A percentile compares a stretch with the other conserved stretches of the same genome.
Evolutionary conservation across 2,797 vertebrate genomes (phyloP).

Genomic region (Clamator glandarius): DNA sequence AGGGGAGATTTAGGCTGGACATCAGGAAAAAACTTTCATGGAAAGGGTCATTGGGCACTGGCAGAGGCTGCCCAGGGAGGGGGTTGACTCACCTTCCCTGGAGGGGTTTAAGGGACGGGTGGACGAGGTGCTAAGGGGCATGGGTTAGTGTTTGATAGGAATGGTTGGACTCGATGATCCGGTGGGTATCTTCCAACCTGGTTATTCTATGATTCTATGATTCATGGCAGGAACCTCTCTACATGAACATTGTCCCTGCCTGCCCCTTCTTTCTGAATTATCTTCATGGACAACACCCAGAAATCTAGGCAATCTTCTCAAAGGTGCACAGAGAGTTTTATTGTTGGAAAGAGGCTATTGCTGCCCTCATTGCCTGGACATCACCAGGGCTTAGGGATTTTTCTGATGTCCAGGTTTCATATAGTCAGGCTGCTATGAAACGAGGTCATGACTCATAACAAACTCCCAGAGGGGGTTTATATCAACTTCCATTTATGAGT

Average conservation of each 20-base stretch:
- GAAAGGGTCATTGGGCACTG: too few species aligned
- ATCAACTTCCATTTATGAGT: neutral
- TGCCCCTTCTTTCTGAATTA: neutral
- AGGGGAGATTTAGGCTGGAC: too few species aligned
- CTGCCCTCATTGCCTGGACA: accelerated
- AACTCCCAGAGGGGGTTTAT: neutral
- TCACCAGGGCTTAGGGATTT: accelerated
- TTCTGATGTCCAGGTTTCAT: neutral
- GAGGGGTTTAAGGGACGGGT: too few species aligned
- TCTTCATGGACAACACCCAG: neutral
- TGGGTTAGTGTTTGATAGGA: too few species aligned
- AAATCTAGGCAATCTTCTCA: neutral
- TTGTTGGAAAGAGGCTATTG: neutral
- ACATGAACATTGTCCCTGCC: accelerated
- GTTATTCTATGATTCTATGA: too few species aligned
- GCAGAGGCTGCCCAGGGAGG: too few species aligned
- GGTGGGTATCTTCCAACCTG: too few species aligned
- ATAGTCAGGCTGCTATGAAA: neutral
- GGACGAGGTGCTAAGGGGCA: too few species aligned
- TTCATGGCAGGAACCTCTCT: neutral
- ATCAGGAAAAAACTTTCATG: too few species aligned
- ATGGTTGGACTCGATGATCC: too few species aligned
- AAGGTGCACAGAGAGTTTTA: neutral
- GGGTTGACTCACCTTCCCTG: too few species aligned
- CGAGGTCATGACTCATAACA: neutral